phyloP scores from a whole-genome alignment of 2,888 invertebrate species.

The Lithophane leautieri region DNA sequence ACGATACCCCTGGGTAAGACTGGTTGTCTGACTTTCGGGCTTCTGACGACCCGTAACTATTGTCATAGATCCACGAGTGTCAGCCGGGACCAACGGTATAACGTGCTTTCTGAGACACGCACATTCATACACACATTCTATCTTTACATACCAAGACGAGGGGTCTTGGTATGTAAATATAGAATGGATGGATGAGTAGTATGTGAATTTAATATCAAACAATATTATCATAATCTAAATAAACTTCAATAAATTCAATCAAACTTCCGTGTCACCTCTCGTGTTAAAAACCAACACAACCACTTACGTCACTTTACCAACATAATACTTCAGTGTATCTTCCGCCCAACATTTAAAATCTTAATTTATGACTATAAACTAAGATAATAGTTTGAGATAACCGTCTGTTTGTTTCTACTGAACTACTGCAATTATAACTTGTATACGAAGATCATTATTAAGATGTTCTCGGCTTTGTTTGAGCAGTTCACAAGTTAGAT shows the following conservation, averaged over 20 bases:
- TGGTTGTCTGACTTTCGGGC: too few relatives aligned
- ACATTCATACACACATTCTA: too few relatives aligned
- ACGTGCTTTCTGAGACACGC: too few relatives aligned
- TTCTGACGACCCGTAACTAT: too few relatives aligned
- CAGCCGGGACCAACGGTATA: too few relatives aligned
- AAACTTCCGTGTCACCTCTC: not conserved
- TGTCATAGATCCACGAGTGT: too few relatives aligned
- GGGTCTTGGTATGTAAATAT: too few relatives aligned
- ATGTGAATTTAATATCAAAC: not conserved
- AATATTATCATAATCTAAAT: not conserved
- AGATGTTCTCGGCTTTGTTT: slow-evolving; percentile 53
- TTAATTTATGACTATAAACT: slow-evolving; percentile 73
- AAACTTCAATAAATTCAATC: slow-evolving; percentile 5
- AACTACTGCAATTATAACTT: slow-evolving; percentile 62
- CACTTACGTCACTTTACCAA: not conserved
- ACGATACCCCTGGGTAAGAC: too few relatives aligned
- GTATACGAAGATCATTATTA: slow-evolving; percentile 51
- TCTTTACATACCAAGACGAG: too few relatives aligned
- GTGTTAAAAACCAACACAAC: slow-evolving; percentile 14
- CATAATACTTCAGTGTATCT: slow-evolving; percentile 40
- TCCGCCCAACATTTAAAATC: slow-evolving; percentile 69
- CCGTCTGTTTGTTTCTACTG: slow-evolving; percentile 63
- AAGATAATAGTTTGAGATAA: slow-evolving; percentile 67
- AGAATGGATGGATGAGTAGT: too few relatives aligned
- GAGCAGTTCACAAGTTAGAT: slow-evolving; percentile 46